These are phyloP conservation scores for Procambarus virginalis DNA, from an alignment of 1,140 invertebrate genomes.

Conservation along the genomic window DNA sequence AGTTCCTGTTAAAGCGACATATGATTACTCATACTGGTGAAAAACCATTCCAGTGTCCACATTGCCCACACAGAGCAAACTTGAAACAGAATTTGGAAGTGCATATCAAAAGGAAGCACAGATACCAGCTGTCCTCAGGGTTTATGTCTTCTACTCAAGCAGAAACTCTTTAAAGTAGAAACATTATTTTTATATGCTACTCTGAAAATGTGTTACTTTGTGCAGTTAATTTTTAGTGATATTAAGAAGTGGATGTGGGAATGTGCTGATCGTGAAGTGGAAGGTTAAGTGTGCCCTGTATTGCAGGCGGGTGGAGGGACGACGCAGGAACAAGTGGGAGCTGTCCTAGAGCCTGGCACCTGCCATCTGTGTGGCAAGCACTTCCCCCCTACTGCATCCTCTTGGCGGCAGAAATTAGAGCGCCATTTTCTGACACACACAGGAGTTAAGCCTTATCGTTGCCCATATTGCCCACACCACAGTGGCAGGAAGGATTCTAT, in stretches of 20 bases:
- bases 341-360: slow-evolving; percentile 55
- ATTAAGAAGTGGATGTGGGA: slow-evolving; percentile 20
- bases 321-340: slow-evolving; percentile 50
- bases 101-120: slow-evolving; percentile 70
- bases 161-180: slow-evolving; percentile 42
- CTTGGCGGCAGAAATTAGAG: slow-evolving; percentile 68
- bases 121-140: slow-evolving; percentile 47
- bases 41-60: slow-evolving; percentile 60
- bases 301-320: slow-evolving; percentile 61
- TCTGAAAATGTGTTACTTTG: background rate
- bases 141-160: slow-evolving; percentile 29
- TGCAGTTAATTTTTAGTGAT: slow-evolving; percentile 22
- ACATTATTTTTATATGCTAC: slow-evolving; percentile 25
- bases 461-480: slow-evolving; percentile 60
- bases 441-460: slow-evolving; percentile 67
- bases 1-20: slow-evolving; percentile 63
- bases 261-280: slow-evolving; percentile 2
- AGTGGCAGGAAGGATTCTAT: slow-evolving; percentile 68
- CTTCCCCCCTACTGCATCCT: slow-evolving; percentile 61
- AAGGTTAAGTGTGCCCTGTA: slow-evolving; percentile 64
- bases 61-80: slow-evolving; percentile 62
- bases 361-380: slow-evolving; percentile 65
- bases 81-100: slow-evolving; percentile 68
- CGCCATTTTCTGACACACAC: slow-evolving; percentile 66
- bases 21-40: slow-evolving; percentile 63